Conservation (phyloP, 2,113 vertebrate species). For the Pelvicachromis taeniatus region DNA sequence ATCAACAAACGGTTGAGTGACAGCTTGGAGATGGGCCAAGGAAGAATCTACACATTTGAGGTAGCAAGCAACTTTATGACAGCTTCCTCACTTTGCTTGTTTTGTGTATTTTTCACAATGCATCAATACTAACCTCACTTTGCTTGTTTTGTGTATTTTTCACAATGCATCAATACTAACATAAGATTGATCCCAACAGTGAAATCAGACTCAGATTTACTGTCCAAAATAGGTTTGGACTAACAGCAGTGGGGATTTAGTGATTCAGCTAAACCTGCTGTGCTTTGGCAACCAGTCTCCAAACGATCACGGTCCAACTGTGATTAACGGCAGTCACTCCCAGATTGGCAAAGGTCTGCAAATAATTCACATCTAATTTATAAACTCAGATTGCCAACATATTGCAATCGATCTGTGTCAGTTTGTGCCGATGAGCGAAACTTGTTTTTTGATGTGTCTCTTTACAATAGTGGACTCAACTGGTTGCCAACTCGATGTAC, state of each 20-base stretch:
- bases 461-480: neutral
- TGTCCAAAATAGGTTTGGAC: neutral
- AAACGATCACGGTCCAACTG: neutral
- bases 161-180: constrained; percentile 6
- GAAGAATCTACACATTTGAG: constrained; percentile 28
- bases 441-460: neutral
- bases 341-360: neutral
- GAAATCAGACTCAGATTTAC: neutral
- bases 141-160: neutral
- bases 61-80: constrained; percentile 38
- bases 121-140: neutral
- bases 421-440: neutral
- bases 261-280: neutral
- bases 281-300: neutral
- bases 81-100: neutral
- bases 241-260: neutral
- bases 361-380: neutral
- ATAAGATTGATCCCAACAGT: constrained; percentile 1
- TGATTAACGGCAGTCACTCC: neutral
- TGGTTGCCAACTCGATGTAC: neutral
- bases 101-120: neutral
- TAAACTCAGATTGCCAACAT: neutral
- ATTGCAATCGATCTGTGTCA: neutral
- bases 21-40: constrained; percentile 20
- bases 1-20: constrained; percentile 56